These are phyloP conservation scores for Philotrypesis tridentata DNA, from an alignment of 1,140 invertebrate species.

Conservation along the genomic window DNA sequence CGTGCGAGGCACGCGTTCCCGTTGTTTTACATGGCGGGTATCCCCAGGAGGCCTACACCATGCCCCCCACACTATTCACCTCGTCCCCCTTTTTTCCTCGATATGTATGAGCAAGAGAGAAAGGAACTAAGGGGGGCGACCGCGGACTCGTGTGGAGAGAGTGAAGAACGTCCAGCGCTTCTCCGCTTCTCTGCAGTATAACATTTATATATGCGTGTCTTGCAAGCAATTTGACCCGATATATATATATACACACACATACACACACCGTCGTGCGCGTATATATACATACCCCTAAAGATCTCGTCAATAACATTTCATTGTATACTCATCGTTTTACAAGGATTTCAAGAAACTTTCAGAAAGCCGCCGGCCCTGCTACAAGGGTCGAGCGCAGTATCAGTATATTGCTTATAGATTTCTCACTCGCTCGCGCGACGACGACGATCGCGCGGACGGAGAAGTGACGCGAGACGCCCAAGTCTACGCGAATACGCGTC, in stretches of 20 bases:
- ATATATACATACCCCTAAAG: background rate
- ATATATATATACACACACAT: background rate
- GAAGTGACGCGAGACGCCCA: too few species aligned
- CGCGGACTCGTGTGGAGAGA: constrained; percentile 47
- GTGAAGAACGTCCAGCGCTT: background rate
- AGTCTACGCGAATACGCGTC: too few species aligned
- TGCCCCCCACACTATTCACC: constrained; percentile 63
- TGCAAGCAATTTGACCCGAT: constrained; percentile 48
- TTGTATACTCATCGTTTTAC: constrained; percentile 47
- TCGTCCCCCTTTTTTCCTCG: background rate
- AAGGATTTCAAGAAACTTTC: constrained; percentile 20
- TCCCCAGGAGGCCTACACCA: constrained; percentile 75
- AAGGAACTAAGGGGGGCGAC: background rate
- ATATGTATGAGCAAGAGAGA: constrained; percentile 36
- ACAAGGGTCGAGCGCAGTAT: background rate
- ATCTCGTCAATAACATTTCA: constrained; percentile 49
- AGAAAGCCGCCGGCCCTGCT: background rate
- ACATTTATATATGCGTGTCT: too few species aligned
- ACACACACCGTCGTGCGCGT: too few species aligned
- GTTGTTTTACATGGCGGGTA: constrained; percentile 75
- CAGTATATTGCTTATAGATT: too few species aligned
- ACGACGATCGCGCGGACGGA: background rate
- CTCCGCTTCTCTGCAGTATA: too few species aligned
- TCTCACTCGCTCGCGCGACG: background rate
- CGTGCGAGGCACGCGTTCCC: constrained; percentile 71